A percentile compares a stretch with the other conserved stretches of the same genome.
Conservation (phyloP, 2,113 vertebrate species). For the Pomatostomus ruficeps region DNA sequence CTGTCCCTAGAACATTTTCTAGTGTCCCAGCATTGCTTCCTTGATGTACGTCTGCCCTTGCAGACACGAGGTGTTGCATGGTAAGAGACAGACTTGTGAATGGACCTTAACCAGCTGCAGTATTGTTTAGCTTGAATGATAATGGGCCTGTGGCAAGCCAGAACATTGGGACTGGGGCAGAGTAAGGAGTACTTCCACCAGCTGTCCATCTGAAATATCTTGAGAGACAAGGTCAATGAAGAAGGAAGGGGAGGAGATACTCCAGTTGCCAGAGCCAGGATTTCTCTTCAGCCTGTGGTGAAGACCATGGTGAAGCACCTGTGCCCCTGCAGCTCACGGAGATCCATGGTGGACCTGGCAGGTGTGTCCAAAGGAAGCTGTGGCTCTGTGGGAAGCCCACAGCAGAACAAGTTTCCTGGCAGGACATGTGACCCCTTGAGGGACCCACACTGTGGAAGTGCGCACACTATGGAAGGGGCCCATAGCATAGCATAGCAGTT, state of each 20-base stretch:
- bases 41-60: background rate
- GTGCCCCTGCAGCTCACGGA: background rate
- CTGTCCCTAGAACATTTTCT: background rate
- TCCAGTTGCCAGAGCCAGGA: background rate
- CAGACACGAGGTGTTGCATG: background rate
- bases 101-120: background rate
- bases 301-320: background rate
- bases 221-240: background rate
- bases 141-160: background rate
- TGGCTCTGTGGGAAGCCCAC: background rate
- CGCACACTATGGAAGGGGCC: fast-evolving
- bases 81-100: background rate
- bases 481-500: too few relatives aligned
- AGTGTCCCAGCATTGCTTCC: background rate
- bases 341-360: background rate
- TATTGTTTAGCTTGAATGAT: background rate
- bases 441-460: too few relatives aligned
- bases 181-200: background rate
- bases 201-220: background rate
- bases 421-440: background rate
- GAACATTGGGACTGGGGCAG: background rate
- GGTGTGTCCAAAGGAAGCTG: background rate
- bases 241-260: background rate
- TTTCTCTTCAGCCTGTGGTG: background rate
- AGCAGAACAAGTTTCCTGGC: background rate